phyloP scores from a whole-genome alignment of 2,888 invertebrate species.

The Limnephilus marmoratus region DNA sequence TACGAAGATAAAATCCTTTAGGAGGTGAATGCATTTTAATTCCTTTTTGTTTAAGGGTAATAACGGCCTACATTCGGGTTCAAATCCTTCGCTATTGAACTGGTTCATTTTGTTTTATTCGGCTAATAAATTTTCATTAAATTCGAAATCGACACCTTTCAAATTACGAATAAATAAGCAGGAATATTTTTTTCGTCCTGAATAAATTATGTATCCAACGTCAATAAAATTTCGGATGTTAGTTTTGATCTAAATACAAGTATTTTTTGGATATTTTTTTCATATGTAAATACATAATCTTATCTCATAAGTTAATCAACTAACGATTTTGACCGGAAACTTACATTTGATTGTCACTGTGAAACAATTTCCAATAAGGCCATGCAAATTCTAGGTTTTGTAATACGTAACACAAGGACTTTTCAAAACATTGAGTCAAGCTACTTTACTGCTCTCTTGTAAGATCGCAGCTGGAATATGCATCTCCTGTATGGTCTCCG shows the following conservation, averaged over 20 bases:
- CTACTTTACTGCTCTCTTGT: too few relatives aligned
- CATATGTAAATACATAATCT: not conserved
- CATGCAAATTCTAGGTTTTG: too few relatives aligned
- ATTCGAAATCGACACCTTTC: slow-evolving; percentile 36
- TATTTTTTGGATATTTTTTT: not conserved
- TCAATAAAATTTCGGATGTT: not conserved
- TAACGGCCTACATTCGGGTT: slow-evolving; percentile 12
- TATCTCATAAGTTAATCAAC: not conserved
- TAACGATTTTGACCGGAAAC: too few relatives aligned
- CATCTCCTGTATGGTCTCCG: too few relatives aligned
- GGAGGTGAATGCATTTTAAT: slow-evolving; percentile 11
- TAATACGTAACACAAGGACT: too few relatives aligned
- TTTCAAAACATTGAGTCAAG: too few relatives aligned
- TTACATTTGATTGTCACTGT: too few relatives aligned
- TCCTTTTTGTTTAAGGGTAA: not conserved
- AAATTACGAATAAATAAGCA: slow-evolving; percentile 3
- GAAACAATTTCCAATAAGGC: too few relatives aligned
- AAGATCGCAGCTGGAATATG: too few relatives aligned
- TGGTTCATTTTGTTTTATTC: slow-evolving; percentile 33
- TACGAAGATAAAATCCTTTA: not conserved
- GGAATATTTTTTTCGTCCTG: slow-evolving; percentile 5
- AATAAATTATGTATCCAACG: slow-evolving; percentile 5
- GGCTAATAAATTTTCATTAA: slow-evolving; percentile 41
- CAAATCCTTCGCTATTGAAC: slow-evolving; percentile 17
- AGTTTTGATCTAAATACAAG: too few relatives aligned